Conservation (phyloP, 2,113 vertebrate genomes). For the Numida meleagris region DNA sequence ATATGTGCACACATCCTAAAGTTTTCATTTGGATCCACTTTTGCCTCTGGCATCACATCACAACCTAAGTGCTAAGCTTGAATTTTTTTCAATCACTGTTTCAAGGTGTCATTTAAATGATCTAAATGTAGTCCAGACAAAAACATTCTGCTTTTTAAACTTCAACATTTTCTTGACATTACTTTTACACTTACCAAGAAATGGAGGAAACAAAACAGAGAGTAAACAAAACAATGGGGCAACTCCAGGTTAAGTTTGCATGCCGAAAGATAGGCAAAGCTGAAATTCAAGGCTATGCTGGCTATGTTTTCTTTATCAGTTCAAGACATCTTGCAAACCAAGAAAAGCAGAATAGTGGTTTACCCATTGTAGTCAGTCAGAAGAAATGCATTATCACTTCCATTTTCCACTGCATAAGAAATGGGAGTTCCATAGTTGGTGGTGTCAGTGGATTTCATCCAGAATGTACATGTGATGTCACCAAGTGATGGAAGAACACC, state of each 20-base stretch:
- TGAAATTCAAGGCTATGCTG: neutral
- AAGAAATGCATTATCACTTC: constrained; percentile 94
- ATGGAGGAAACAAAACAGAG: neutral
- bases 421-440: constrained; percentile 95
- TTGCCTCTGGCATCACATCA: neutral
- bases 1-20: no score
- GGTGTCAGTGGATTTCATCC: constrained; percentile 94
- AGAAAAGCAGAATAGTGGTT: constrained; percentile 25
- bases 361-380: constrained; percentile 98
- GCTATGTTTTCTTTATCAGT: neutral
- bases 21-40: neutral
- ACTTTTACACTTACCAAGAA: neutral
- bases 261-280: neutral
- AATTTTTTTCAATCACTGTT: neutral
- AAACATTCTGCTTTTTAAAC: neutral
- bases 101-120: neutral
- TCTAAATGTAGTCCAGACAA: neutral
- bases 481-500: constrained; percentile 86
- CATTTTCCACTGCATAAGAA: constrained; percentile 92
- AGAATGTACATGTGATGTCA: constrained; percentile 92
- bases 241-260: neutral
- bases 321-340: neutral
- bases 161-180: neutral
- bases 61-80: neutral
- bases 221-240: neutral